Base-by-base conservation (phyloP, 2,113 vertebrate species). In the Lepidothrix coronata region DNA sequence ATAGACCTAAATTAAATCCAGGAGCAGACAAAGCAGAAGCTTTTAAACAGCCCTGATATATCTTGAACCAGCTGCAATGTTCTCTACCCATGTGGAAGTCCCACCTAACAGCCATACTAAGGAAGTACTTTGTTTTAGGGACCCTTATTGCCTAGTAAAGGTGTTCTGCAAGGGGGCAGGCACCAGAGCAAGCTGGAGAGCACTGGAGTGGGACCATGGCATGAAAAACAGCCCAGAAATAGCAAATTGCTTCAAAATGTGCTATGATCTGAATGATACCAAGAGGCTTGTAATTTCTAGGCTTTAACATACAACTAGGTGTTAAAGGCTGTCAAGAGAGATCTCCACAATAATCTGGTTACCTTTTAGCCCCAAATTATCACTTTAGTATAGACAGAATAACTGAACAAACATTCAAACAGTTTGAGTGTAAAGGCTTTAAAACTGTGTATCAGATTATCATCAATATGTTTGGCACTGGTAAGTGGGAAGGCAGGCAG, bases 301-400 rank as follows among this genome's bases (percentile, higher is more conserved):
- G 49, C 19, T 94, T 80, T 62, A 95, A 65, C 23, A 43, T 66
- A 67, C 85, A 80, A 49, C 67, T 63, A 77, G 61, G 39, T 85
- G 49, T 52, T 75, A 71, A 91, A 83, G 23, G 52, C 65, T 77
- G 43, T 54, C 63, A 70, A 48, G 63, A 68, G 73, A 73, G 11
- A 62, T 37, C 46, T 39, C 62, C 88, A 16, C n/a, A 33, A 51
- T 77, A n/a, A 80, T 79, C 75, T 85, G 33, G 71, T 94, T 96
- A 71, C 59, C 63, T 93, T 91, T 91, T 66, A 95, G 63, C 63
- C 35, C 35, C 43, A 77, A 81, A 55, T 93, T 90, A 95, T 79
- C 31, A 43, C 67, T 85, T 92, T 7, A 52, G 49, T 23, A 9
- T 41, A 88, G 80, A 57, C 41, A 84, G 86, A 85, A 57, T 71